Percentiles rank a stretch among this genome's conserved stretches.
These are phyloP conservation scores for Drosophila kohkoa DNA, from an alignment of 1,140 invertebrate genomes.

Conservation along the genomic window DNA sequence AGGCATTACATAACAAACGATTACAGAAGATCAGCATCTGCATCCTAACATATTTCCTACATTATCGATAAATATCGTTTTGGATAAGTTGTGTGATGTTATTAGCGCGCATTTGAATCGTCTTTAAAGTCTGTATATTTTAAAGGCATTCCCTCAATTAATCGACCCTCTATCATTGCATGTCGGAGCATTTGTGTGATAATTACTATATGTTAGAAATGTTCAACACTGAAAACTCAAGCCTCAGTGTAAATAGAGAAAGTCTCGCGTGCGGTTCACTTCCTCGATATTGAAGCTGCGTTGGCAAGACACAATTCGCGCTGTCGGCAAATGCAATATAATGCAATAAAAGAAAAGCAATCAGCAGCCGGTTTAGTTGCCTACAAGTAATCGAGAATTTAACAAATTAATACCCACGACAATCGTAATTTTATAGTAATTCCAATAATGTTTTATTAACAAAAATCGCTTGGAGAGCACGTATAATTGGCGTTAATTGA, in stretches of 20 bases:
- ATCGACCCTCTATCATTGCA: not conserved
- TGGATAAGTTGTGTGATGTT: not conserved
- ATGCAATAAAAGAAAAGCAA: slow-evolving; percentile 37
- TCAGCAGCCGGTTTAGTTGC: slow-evolving; percentile 27
- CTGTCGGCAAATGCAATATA: slow-evolving; percentile 30
- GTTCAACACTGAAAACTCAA: slow-evolving; percentile 52
- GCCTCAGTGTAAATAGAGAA: slow-evolving; percentile 59
- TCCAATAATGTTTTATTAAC: slow-evolving; percentile 66
- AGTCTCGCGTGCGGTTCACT: slow-evolving; percentile 53
- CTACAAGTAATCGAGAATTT: slow-evolving; percentile 27
- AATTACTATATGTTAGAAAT: slow-evolving; percentile 42
- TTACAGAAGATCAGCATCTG: too few relatives aligned
- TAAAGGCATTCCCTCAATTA: slow-evolving; percentile 6
- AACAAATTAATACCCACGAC: slow-evolving; percentile 31
- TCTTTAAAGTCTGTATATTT: not conserved
- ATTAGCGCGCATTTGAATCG: slow-evolving; percentile 25
- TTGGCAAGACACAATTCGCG: slow-evolving; percentile 18
- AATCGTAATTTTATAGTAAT: slow-evolving; percentile 47
- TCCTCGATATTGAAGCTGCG: slow-evolving; percentile 16
- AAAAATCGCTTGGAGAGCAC: slow-evolving; percentile 57
- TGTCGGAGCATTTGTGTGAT: slow-evolving; percentile 14
- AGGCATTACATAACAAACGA: too few relatives aligned
- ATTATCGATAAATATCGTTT: slow-evolving; percentile 12
- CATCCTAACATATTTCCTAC: not conserved
- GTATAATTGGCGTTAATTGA: slow-evolving; percentile 78